Base-by-base conservation (phyloP, 2,888 invertebrate genomes). In the Stenolophus ochropezus region DNA sequence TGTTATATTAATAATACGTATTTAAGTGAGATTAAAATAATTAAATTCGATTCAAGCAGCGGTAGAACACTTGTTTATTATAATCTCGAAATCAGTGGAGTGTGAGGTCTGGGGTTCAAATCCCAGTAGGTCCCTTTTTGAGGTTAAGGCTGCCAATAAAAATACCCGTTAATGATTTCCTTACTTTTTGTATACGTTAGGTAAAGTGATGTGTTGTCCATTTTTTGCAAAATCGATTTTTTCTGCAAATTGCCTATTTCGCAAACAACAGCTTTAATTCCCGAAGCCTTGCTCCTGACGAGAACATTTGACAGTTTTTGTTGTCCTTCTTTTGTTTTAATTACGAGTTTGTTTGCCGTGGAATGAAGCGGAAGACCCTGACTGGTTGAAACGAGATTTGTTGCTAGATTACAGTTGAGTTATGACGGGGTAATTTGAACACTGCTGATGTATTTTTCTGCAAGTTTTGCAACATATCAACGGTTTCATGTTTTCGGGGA, bases 381-480 rank as follows among this genome's bases (percentile, higher is more conserved):
- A 61, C 61, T 25, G 61, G 3, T 61, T 61, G 61, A 61, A 61
- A 61, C 14, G 61, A 23, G 61, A 61, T 61, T 14, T 61, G 14
- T 14, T 23, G 61, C 4, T 14, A 23, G 61, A 61, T 61, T 61
- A 61, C 4, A 0, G 25, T 4, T 61, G 61, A 61, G 23, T 61
- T 61, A 61, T 61, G 23, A 61, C 25, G 23, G 61, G 61, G 61
- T 61, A 61, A 61, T 25, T 61, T 25, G n/a, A 61, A 61, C 61
- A 23, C 4, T 21, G 23, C 23, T 61, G 23, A 14, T 61, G 23
- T 61, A 61, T 61, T 61, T 61, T 61, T 25, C 61, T 61, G 61
- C n/a, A 61, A n/a, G 11, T 61, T 61, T 56, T 61, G 14, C 25
- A 61, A 61, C 23, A 61, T 61, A 61, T 61, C 61, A 25, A 23